Evolutionary conservation across 2,797 vertebrate species (phyloP).

Genomic region (Psittacula echo): DNA sequence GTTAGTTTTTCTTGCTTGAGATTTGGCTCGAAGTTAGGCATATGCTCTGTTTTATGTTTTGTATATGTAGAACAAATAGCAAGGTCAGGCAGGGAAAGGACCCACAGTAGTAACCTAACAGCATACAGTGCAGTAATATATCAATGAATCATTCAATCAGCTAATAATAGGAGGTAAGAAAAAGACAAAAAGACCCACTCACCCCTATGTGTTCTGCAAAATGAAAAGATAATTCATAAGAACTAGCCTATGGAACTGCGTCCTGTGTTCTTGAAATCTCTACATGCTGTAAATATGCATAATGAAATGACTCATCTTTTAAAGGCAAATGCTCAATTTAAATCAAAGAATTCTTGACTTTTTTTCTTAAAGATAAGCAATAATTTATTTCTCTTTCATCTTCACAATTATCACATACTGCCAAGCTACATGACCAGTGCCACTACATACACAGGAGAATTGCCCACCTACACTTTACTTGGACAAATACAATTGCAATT

Average conservation of each 20-base stretch:
- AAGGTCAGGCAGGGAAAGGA: not conserved
- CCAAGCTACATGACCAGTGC: slow-evolving; percentile 88
- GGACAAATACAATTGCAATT: slow-evolving; percentile 87
- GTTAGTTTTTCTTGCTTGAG: not conserved
- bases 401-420: slow-evolving; percentile 93
- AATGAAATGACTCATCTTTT: slow-evolving; percentile 25
- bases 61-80: not conserved
- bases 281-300: slow-evolving; percentile 2
- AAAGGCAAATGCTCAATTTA: slow-evolving; percentile 59
- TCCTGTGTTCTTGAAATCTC: slow-evolving; percentile 14
- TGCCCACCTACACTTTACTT: slow-evolving; percentile 87
- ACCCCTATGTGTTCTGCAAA: not conserved
- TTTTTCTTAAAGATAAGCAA: slow-evolving; percentile 86
- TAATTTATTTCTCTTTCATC: slow-evolving; percentile 94
- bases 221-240: not conserved
- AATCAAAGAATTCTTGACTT: slow-evolving; percentile 67
- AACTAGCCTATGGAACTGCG: not conserved
- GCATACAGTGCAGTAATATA: not conserved
- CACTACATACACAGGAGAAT: slow-evolving; percentile 88
- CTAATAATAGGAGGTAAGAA: not conserved
- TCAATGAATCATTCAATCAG: not conserved
- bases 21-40: not conserved
- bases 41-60: not conserved
- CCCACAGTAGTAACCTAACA: not conserved
- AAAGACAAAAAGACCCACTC: not conserved